These are phyloP conservation scores for Porites lutea DNA, from an alignment of 64 coral and sea anemone species.

Conservation along the genomic window DNA sequence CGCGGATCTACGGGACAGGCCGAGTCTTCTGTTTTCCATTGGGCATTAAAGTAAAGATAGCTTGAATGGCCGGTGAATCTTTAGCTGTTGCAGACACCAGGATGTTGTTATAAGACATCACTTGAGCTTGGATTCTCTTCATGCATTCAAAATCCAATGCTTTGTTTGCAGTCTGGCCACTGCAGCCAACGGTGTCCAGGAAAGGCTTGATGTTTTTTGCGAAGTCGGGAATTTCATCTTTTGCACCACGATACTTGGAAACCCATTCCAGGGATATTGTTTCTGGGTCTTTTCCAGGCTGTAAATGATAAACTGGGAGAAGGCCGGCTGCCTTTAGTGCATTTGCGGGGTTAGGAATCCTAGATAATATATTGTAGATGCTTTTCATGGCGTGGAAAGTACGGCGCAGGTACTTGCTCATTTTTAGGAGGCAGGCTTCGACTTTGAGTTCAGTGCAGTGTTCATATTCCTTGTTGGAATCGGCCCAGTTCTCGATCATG, in stretches of 20 bases:
- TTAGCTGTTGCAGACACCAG: conserved; percentile 55
- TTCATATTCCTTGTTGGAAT: conserved; percentile 51
- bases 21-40: conserved; percentile 49
- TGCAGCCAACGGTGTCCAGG: conserved; percentile 32
- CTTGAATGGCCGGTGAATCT: conserved; percentile 33
- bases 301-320: conserved; percentile 16
- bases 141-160: conserved; percentile 42
- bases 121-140: conserved; percentile 43
- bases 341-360: conserved; percentile 18
- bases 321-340: conserved; percentile 33
- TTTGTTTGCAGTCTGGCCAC: conserved; percentile 20
- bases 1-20: background rate
- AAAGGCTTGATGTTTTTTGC: conserved; percentile 44
- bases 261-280: conserved; percentile 42
- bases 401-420: conserved; percentile 63
- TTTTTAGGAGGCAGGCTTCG: conserved; percentile 45
- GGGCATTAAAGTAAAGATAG: conserved; percentile 52
- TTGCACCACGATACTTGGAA: conserved; percentile 13
- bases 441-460: conserved; percentile 21
- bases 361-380: conserved; percentile 40
- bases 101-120: conserved; percentile 31
- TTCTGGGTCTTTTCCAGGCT: conserved; percentile 15
- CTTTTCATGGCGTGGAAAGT: conserved; percentile 62
- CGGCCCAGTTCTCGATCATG: conserved; percentile 78
- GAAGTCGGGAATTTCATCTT: conserved; percentile 41